A percentile compares a stretch with the other conserved stretches of the same genome.
Evolutionary conservation across 2,113 vertebrate genomes (phyloP).

Genomic region (Agapornis roseicollis): DNA sequence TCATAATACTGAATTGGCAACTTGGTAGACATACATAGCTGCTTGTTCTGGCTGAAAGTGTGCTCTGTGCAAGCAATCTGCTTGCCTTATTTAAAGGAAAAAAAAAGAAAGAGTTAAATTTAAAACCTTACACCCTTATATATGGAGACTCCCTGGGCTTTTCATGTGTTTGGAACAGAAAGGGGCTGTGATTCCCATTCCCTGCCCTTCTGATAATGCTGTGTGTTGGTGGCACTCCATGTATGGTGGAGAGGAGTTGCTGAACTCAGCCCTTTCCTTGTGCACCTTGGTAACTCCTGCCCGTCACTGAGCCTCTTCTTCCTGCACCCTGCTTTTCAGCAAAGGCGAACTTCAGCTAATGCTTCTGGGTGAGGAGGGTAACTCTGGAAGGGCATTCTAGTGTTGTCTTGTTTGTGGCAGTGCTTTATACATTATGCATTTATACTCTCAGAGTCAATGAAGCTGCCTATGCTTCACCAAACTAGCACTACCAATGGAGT

Average conservation of each 20-base stretch:
- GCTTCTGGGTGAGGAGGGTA: background rate
- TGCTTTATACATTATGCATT: background rate
- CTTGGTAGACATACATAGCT: background rate
- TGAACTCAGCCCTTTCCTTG: background rate
- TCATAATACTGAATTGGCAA: background rate
- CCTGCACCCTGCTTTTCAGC: background rate
- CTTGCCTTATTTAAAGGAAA: background rate
- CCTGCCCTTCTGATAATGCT: background rate
- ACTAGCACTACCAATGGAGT: background rate
- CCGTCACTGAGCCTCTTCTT: background rate
- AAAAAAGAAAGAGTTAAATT: background rate
- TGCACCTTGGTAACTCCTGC: background rate
- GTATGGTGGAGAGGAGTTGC: background rate
- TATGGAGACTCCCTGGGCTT: background rate
- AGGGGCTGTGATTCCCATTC: background rate
- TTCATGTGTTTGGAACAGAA: background rate
- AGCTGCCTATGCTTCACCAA: background rate
- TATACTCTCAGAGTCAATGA: background rate
- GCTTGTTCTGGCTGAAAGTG: background rate
- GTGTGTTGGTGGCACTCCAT: background rate
- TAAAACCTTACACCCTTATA: fast-evolving
- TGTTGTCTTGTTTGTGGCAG: background rate
- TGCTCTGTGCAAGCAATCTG: background rate
- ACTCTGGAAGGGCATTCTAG: background rate
- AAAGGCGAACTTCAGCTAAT: background rate